These are phyloP conservation scores for Brachypodius melanocephalos DNA, from an alignment of 2,113 vertebrate species.

Conservation along the genomic window DNA sequence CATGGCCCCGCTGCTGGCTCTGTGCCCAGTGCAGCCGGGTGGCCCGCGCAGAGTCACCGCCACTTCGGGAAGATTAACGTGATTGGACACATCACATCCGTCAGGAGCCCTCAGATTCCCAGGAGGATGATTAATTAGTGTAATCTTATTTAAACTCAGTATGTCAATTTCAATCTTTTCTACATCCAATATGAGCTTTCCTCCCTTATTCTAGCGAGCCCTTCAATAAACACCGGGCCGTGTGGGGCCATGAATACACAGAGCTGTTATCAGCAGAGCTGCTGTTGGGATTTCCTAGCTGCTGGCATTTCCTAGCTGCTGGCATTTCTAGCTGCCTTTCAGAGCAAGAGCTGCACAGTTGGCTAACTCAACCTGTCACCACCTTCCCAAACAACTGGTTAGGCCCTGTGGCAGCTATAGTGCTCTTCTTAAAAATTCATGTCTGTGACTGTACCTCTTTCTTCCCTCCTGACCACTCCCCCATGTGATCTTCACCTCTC, in stretches of 20 bases:
- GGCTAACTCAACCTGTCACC: neutral
- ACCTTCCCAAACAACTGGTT: neutral
- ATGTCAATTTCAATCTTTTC: neutral
- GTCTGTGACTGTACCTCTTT: neutral
- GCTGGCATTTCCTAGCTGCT: neutral
- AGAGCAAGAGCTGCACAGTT: neutral
- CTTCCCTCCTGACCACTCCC: neutral
- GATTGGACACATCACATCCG: neutral
- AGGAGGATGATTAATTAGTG: constrained; percentile 25
- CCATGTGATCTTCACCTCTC: neutral
- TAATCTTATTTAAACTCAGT: constrained; percentile 13
- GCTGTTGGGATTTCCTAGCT: neutral
- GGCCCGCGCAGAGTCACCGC: rapidly evolving
- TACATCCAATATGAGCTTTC: neutral
- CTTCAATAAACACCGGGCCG: neutral
- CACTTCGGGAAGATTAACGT: neutral
- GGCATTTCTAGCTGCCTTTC: neutral
- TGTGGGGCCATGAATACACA: neutral
- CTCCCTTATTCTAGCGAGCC: neutral
- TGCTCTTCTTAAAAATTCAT: neutral
- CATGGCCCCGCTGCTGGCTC: neutral
- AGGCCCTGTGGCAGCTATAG: neutral
- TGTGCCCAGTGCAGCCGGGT: rapidly evolving
- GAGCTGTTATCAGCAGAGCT: neutral
- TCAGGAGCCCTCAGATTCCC: neutral